Conservation (phyloP, 2,888 invertebrate genomes). For the Dyspetes luteomarginatus region DNA sequence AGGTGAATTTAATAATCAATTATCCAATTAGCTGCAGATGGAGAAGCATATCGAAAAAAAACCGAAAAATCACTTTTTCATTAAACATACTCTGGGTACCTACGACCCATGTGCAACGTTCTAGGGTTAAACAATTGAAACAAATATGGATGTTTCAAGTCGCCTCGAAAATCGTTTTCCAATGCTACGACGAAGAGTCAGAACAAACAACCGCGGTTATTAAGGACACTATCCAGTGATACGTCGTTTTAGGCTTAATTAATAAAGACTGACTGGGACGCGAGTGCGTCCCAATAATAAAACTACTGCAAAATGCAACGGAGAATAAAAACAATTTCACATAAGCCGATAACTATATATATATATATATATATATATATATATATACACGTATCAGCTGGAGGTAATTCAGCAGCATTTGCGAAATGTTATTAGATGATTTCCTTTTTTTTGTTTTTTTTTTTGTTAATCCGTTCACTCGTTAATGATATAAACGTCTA, state of each 20-base stretch:
- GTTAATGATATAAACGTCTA: neutral
- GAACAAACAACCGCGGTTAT: constrained; percentile 11
- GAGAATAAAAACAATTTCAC: constrained; percentile 11
- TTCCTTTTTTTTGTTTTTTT: too few relatives aligned
- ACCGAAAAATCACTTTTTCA: too few relatives aligned
- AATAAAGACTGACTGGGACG: constrained; percentile 57
- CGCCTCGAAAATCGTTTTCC: neutral
- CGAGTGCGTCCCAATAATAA: constrained; percentile 38
- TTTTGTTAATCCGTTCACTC: neutral
- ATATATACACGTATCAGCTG: too few relatives aligned
- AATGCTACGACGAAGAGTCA: neutral
- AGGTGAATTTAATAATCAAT: too few relatives aligned
- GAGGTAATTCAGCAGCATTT: too few relatives aligned
- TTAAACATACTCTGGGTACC: too few relatives aligned
- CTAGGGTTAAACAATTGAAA: neutral
- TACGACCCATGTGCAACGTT: neutral
- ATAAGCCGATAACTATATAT: neutral
- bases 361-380: neutral
- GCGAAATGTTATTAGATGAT: too few relatives aligned
- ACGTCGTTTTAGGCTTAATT: constrained; percentile 52
- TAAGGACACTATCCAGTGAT: constrained; percentile 5
- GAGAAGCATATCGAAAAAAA: too few relatives aligned
- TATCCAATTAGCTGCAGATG: too few relatives aligned
- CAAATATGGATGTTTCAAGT: neutral
- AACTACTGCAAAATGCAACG: constrained; percentile 27